Evolutionary conservation across 2,113 vertebrate species (phyloP).

Genomic region (Spermophilus dauricus): DNA sequence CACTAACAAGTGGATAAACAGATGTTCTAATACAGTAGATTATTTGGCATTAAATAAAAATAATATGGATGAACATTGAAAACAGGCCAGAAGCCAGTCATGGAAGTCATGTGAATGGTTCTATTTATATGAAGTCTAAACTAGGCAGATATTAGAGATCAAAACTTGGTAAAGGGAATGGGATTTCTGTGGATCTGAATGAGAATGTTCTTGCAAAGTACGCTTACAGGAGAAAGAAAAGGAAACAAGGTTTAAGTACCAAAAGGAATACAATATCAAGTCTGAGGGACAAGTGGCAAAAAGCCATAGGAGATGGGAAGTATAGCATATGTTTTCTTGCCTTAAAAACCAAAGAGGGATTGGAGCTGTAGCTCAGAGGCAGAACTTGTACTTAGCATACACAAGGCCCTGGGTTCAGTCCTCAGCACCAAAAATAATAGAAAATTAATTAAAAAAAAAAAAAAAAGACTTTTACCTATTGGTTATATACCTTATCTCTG

Average conservation of each 20-base stretch:
- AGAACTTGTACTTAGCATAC: not conserved
- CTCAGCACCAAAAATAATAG: not conserved
- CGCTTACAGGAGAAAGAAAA: not conserved
- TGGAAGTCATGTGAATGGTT: not conserved
- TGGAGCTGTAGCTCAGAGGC: not conserved
- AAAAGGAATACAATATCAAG: not conserved
- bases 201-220: not conserved
- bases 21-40: not conserved
- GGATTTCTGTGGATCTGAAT: not conserved
- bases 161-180: not conserved
- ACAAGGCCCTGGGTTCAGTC: not conserved
- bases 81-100: not conserved
- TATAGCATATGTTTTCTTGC: not conserved
- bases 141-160: not conserved
- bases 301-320: not conserved
- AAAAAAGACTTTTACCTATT: too few relatives aligned
- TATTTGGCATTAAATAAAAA: not conserved
- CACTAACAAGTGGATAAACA: not conserved
- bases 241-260: not conserved
- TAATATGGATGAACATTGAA: not conserved
- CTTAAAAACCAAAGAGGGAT: not conserved
- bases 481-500: not conserved
- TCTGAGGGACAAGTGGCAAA: not conserved
- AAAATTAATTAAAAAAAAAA: too few relatives aligned
- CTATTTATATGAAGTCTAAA: not conserved